A percentile compares a stretch with the other conserved stretches of the same genome.
Evolutionary conservation across 1,140 invertebrate species (phyloP).

Genomic region (Colletes latitarsis): DNA sequence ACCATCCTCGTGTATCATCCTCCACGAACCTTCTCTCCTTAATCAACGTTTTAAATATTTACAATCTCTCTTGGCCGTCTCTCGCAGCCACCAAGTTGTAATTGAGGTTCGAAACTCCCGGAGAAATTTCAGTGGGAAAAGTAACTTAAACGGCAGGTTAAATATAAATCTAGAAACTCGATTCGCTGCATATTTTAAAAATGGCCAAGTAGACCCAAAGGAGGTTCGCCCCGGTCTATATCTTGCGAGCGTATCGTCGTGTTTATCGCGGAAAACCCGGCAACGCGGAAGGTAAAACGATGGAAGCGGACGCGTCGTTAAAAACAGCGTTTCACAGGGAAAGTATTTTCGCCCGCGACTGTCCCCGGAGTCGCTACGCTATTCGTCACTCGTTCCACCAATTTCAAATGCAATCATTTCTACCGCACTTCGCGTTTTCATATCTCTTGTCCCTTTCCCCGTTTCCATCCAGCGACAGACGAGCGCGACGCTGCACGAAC

Average conservation of each 20-base stretch:
- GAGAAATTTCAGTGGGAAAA: too few relatives aligned
- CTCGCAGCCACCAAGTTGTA: too few relatives aligned
- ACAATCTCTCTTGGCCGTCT: too few relatives aligned
- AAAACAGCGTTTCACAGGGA: slow-evolving; percentile 8
- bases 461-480: neutral
- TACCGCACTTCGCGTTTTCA: neutral
- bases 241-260: neutral
- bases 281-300: neutral
- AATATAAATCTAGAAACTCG: too few relatives aligned
- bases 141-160: too few relatives aligned
- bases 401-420: slow-evolving; percentile 32
- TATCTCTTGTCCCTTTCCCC: neutral
- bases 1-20: too few relatives aligned
- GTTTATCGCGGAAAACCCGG: neutral
- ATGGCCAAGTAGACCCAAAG: too few relatives aligned
- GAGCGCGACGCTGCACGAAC: neutral
- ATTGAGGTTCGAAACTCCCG: too few relatives aligned
- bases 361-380: neutral
- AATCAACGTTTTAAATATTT: too few relatives aligned
- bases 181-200: too few relatives aligned
- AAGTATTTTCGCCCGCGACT: neutral
- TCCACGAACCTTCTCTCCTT: too few relatives aligned
- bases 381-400: slow-evolving; percentile 7
- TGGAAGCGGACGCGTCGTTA: slow-evolving; percentile 9
- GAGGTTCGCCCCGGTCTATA: neutral